Percentiles rank a stretch among this genome's conserved stretches.
Conservation (phyloP, 1,140 invertebrate genomes). For the Varroa destructor region DNA sequence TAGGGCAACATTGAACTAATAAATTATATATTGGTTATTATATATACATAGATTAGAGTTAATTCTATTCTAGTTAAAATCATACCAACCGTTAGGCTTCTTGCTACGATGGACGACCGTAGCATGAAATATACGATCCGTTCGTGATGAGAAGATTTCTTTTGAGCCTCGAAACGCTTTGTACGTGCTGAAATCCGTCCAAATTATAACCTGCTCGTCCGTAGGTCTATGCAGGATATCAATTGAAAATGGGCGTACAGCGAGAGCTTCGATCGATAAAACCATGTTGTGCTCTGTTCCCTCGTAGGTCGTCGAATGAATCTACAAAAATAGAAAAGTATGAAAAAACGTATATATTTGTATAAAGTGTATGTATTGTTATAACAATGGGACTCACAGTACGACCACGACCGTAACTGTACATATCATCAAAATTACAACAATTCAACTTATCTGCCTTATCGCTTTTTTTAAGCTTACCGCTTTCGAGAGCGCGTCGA, state of each 20-base stretch:
- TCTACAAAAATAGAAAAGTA: not conserved
- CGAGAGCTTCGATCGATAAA: not conserved
- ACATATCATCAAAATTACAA: too few species aligned
- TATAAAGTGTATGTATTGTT: too few species aligned
- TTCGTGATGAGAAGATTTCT: constrained; percentile 17
- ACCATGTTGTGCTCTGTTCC: constrained; percentile 14
- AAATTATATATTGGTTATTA: too few species aligned
- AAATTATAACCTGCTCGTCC: constrained; percentile 25
- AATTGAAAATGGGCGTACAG: constrained; percentile 16
- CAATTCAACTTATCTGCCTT: too few species aligned
- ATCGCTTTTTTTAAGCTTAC: not conserved
- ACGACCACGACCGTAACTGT: too few species aligned
- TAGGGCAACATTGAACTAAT: too few species aligned
- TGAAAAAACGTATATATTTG: too few species aligned
- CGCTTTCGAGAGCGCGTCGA: constrained; percentile 23
- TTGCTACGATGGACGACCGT: constrained; percentile 22
- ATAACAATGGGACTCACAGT: too few species aligned
- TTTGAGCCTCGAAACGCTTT: constrained; percentile 25
- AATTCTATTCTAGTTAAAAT: too few species aligned
- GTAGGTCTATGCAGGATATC: constrained; percentile 8
- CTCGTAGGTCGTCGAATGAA: constrained; percentile 15
- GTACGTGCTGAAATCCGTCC: constrained; percentile 21
- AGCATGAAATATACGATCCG: constrained; percentile 15
- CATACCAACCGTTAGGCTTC: constrained; percentile 13
- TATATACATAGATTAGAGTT: too few species aligned